These are phyloP conservation scores for Drosophila greeni DNA, from an alignment of 2,888 invertebrate genomes.

Conservation along the genomic window DNA sequence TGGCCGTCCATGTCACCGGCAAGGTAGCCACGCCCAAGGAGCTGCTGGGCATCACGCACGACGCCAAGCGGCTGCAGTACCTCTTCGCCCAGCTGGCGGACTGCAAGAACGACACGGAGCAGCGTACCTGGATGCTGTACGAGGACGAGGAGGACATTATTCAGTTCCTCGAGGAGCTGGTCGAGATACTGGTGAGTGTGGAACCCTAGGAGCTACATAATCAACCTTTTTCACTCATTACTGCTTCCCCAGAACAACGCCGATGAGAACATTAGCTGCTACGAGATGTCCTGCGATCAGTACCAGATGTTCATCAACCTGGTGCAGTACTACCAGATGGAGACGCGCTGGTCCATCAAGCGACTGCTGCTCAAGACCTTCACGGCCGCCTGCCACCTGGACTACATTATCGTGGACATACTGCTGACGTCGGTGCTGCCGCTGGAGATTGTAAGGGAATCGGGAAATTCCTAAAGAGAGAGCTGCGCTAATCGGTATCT, in stretches of 20 bases:
- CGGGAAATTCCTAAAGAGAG: no score
- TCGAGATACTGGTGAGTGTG: slow-evolving; percentile 86
- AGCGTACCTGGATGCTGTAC: slow-evolving; percentile 96
- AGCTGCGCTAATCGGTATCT: not conserved
- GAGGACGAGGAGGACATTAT: slow-evolving; percentile 95
- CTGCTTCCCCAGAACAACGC: slow-evolving; percentile 87
- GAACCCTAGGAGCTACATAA: not conserved
- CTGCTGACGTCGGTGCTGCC: slow-evolving; percentile 93
- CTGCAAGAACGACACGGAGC: slow-evolving; percentile 96
- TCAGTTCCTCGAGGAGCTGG: slow-evolving; percentile 89
- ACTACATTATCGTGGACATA: slow-evolving; percentile 88
- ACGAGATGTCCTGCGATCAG: slow-evolving; percentile 89
- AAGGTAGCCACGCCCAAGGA: slow-evolving; percentile 82
- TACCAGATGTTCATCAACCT: slow-evolving; percentile 91
- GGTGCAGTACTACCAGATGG: slow-evolving; percentile 98
- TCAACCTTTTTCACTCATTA: not conserved
- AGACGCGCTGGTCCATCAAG: slow-evolving; percentile 91
- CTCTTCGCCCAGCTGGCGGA: slow-evolving; percentile 91
- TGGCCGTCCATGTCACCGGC: slow-evolving; percentile 82
- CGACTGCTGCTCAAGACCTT: slow-evolving; percentile 90
- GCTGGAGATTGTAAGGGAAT: slow-evolving; percentile 89
- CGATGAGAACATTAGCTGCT: slow-evolving; percentile 91
- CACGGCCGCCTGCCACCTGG: slow-evolving; percentile 91
- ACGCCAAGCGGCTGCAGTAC: slow-evolving; percentile 89
- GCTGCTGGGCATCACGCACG: slow-evolving; percentile 88